A percentile compares a stretch with the other conserved stretches of the same genome.
These are phyloP conservation scores for Palythoa grandiflora DNA, from an alignment of 92 coral and sea anemone species.

Conservation along the genomic window DNA sequence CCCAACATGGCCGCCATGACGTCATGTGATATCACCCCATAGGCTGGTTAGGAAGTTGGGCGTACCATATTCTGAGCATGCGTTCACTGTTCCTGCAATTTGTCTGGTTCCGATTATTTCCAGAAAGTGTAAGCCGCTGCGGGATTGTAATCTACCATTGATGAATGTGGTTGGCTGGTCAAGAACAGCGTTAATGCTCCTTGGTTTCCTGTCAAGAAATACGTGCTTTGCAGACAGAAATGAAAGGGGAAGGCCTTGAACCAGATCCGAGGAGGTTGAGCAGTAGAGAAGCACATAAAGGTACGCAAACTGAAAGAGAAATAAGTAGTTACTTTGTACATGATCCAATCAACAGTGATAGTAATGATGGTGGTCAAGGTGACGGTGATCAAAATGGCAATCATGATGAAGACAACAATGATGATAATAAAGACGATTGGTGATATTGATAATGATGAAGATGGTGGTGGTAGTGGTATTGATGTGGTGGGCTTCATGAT, in stretches of 20 bases:
- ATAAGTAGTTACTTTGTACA: background rate
- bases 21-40: background rate
- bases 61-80: conserved; percentile 27
- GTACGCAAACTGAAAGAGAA: conserved; percentile 20
- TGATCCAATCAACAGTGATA: background rate
- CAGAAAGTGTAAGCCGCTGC: conserved; percentile 16
- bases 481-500: too few relatives aligned
- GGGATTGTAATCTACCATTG: conserved; percentile 14
- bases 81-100: background rate
- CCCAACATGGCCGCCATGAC: too few relatives aligned
- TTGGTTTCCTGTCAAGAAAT: conserved; percentile 14
- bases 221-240: background rate
- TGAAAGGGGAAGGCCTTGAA: conserved; percentile 3
- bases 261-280: background rate
- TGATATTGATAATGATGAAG: too few relatives aligned
- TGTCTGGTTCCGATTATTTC: conserved; percentile 24
- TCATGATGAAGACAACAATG: too few relatives aligned
- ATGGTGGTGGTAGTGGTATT: too few relatives aligned
- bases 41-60: background rate
- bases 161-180: background rate
- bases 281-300: conserved; percentile 12
- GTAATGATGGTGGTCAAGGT: too few relatives aligned
- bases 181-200: conserved; percentile 7
- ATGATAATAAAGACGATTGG: too few relatives aligned
- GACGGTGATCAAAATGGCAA: too few relatives aligned